Conservation (phyloP, 2,113 vertebrate species). For the Sebastes fasciatus region DNA sequence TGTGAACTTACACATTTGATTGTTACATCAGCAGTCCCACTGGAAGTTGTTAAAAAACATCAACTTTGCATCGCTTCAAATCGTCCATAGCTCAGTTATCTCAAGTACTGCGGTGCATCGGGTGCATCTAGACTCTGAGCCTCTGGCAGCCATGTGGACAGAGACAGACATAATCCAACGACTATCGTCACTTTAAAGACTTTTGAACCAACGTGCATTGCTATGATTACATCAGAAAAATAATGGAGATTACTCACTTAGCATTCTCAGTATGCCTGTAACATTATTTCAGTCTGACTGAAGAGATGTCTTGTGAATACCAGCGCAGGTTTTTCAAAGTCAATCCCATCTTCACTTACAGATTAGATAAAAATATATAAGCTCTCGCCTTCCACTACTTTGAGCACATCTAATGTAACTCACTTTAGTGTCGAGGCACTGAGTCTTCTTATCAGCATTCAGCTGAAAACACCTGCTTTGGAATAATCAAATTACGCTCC, state of each 20-base stretch:
- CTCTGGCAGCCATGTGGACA: constrained; percentile 15
- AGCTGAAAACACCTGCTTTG: constrained; percentile 80
- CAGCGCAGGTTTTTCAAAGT: constrained; percentile 47
- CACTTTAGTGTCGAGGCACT: constrained; percentile 50
- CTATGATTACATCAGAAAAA: constrained; percentile 2
- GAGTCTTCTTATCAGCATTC: constrained; percentile 77
- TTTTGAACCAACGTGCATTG: constrained; percentile 10
- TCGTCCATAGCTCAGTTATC: background rate
- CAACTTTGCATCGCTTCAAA: constrained; percentile 43
- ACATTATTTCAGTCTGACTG: constrained; percentile 8
- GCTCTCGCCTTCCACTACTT: constrained; percentile 40
- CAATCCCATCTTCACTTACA: constrained; percentile 51
- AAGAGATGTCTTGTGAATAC: constrained; percentile 38
- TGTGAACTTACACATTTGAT: constrained; percentile 16
- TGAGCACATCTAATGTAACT: constrained; percentile 59
- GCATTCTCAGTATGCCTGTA: background rate
- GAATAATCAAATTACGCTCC: constrained; percentile 79
- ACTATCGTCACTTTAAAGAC: constrained; percentile 7
- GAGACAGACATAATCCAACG: background rate
- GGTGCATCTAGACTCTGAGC: background rate
- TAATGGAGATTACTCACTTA: constrained; percentile 30
- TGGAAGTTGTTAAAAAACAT: constrained; percentile 39
- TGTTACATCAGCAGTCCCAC: constrained; percentile 10
- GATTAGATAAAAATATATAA: constrained; percentile 57
- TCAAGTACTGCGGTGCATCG: background rate